phyloP scores from a whole-genome alignment of 1,140 invertebrate species.

The Drosophila pseudoananassae region DNA sequence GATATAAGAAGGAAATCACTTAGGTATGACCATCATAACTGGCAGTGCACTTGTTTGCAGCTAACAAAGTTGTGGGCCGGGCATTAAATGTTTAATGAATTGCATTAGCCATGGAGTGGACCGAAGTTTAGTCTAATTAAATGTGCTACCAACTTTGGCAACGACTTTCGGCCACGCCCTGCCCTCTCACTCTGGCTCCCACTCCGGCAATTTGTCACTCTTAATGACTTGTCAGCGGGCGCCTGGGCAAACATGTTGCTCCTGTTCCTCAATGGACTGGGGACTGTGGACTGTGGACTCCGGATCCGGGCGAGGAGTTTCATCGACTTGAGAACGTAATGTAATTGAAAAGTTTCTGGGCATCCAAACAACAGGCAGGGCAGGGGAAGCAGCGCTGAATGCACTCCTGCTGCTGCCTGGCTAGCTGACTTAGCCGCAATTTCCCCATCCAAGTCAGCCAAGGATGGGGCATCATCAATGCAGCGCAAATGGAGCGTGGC shows the following conservation, averaged over 20 bases:
- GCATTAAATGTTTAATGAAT: slow-evolving; percentile 77
- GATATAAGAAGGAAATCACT: background rate
- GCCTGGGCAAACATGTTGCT: slow-evolving; percentile 47
- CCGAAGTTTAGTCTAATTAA: slow-evolving; percentile 70
- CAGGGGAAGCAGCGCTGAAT: slow-evolving; percentile 6
- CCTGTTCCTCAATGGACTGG: background rate
- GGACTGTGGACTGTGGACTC: background rate
- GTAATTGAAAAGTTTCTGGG: slow-evolving; percentile 76
- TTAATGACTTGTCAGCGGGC: slow-evolving; percentile 77
- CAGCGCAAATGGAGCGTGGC: slow-evolving; percentile 69
- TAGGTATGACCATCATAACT: slow-evolving; percentile 40
- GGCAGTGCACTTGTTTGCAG: slow-evolving; percentile 44
- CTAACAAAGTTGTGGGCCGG: slow-evolving; percentile 60
- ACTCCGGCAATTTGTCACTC: slow-evolving; percentile 70
- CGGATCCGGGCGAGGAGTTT: background rate
- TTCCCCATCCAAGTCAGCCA: background rate
- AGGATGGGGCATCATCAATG: slow-evolving; percentile 56
- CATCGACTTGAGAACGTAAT: slow-evolving; percentile 69
- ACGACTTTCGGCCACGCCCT: slow-evolving; percentile 55
- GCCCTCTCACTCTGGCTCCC: background rate
- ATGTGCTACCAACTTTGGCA: slow-evolving; percentile 64
- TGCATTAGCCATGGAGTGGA: slow-evolving; percentile 63
- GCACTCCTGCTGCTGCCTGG: background rate
- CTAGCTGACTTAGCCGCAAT: slow-evolving; percentile 43
- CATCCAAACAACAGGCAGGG: slow-evolving; percentile 9